Percentiles rank a stretch among this genome's conserved stretches.
Conservation (phyloP, 2,113 vertebrate genomes). For the Marmota monax region DNA sequence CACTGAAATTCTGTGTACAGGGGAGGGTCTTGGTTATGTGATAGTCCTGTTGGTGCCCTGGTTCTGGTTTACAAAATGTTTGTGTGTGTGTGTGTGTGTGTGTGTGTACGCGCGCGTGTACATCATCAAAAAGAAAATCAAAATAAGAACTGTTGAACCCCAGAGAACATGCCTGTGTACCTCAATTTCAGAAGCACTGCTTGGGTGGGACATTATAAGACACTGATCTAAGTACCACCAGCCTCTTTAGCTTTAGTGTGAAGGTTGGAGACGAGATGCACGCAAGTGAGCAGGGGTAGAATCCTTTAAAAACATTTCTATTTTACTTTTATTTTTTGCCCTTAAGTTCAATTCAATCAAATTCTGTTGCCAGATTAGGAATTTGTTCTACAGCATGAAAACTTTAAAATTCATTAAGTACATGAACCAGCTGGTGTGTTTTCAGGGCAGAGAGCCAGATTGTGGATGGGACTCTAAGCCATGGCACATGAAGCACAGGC, state of each 20-base stretch:
- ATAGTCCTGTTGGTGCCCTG: rapidly evolving
- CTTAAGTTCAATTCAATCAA: background rate
- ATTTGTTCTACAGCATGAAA: background rate
- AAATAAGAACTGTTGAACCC: background rate
- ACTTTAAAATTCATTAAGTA: background rate
- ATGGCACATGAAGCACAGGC: background rate
- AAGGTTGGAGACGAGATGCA: background rate
- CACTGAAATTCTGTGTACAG: rapidly evolving
- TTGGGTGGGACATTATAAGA: background rate
- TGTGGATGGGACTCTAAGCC: no score
- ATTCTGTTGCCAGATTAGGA: background rate
- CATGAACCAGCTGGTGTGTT: background rate
- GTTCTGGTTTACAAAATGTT: background rate
- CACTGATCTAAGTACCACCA: background rate
- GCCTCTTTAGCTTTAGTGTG: background rate
- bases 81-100: no score
- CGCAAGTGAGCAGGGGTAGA: background rate
- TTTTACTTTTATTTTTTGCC: background rate
- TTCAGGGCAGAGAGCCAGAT: background rate
- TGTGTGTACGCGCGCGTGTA: no score
- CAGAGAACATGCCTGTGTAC: background rate
- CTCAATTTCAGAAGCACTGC: background rate
- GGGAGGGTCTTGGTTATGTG: no score
- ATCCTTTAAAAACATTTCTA: background rate
- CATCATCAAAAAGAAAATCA: background rate